A percentile compares a stretch with the other conserved stretches of the same genome.
phyloP scores from a whole-genome alignment of 2,888 invertebrate species.

The Pammene fasciana region DNA sequence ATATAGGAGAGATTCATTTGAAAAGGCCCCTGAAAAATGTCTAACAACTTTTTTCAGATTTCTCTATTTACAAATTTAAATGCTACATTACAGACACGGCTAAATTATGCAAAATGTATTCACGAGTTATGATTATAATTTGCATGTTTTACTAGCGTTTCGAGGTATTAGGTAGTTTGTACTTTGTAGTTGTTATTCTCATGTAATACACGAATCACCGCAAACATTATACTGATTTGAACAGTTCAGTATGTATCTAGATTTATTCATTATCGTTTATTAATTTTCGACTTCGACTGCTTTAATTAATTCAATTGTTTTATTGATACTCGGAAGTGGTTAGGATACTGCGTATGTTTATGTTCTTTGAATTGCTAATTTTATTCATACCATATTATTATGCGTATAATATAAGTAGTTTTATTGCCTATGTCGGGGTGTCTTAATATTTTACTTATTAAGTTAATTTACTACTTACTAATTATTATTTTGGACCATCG shows the following conservation, averaged over 20 bases:
- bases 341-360: constrained; percentile 10
- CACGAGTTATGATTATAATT: constrained; percentile 4
- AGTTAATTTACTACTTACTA: constrained; percentile 31
- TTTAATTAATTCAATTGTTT: not conserved
- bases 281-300: not conserved
- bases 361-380: constrained; percentile 28
- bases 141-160: constrained; percentile 26
- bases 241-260: not conserved
- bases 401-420: constrained; percentile 19
- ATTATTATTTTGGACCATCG: constrained; percentile 66
- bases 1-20: no score
- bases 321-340: constrained; percentile 10
- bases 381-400: constrained; percentile 28
- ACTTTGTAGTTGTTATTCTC: not conserved
- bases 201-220: not conserved
- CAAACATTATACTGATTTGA: not conserved
- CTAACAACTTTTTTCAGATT: no score
- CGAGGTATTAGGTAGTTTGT: not conserved
- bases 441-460: constrained; percentile 17
- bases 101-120: constrained; percentile 5
- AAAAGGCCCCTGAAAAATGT: no score
- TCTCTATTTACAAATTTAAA: not conserved
- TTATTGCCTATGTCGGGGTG: constrained; percentile 12
- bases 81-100: not conserved
- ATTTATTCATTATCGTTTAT: not conserved